These are phyloP conservation scores for Drosophila melanocephala DNA, from an alignment of 2,888 invertebrate species.

Conservation along the genomic window DNA sequence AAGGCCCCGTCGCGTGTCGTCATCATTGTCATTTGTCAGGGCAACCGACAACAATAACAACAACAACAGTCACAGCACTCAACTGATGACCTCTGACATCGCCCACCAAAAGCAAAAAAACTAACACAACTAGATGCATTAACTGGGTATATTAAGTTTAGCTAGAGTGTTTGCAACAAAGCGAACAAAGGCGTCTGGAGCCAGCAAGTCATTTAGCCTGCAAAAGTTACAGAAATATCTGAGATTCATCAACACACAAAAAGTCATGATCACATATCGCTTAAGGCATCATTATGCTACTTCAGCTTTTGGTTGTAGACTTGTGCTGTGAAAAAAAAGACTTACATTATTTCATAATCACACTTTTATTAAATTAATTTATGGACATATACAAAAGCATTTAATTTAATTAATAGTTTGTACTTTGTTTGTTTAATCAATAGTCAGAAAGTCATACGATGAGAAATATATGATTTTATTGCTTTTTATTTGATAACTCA, in stretches of 20 bases:
- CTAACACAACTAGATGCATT: not conserved
- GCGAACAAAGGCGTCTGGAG: not conserved
- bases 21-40: slow-evolving; percentile 57
- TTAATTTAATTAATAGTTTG: not conserved
- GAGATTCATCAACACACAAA: not conserved
- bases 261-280: not conserved
- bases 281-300: not conserved
- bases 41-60: slow-evolving; percentile 19
- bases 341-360: not conserved
- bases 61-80: slow-evolving; percentile 18
- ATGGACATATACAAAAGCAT: not conserved
- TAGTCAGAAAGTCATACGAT: not conserved
- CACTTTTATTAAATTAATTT: not conserved
- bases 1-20: slow-evolving; percentile 51
- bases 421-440: not conserved
- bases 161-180: slow-evolving; percentile 2
- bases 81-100: slow-evolving; percentile 43
- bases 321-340: not conserved
- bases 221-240: too few species aligned
- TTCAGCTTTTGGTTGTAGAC: not conserved
- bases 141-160: slow-evolving; percentile 10
- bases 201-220: not conserved
- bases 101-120: slow-evolving; percentile 5
- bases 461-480: too few species aligned
- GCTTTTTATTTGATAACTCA: not conserved